phyloP scores from a whole-genome alignment of 1,140 invertebrate species.

The Ostrea edulis region DNA sequence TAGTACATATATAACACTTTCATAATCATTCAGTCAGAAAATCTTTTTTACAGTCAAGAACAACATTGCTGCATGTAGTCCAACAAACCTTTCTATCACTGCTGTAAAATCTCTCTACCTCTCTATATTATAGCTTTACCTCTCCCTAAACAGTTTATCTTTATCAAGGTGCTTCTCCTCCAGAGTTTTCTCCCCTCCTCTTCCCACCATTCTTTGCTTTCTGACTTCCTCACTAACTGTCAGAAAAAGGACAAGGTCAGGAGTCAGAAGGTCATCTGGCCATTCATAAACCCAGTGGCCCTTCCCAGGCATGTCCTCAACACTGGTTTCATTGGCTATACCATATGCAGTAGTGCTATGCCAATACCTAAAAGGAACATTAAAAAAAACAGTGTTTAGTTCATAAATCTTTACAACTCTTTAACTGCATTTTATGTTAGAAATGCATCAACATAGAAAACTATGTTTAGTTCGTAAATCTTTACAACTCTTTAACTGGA shows the following conservation, averaged over 20 bases:
- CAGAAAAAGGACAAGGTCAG: slow-evolving; percentile 67
- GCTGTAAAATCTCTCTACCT: background rate
- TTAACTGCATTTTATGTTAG: too few species aligned
- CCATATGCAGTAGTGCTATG: slow-evolving; percentile 74
- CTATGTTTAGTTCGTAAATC: background rate
- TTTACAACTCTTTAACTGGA: too few species aligned
- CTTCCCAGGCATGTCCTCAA: slow-evolving; percentile 57
- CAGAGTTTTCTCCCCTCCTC: slow-evolving; percentile 60
- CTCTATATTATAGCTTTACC: slow-evolving; percentile 51
- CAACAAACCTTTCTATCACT: too few species aligned
- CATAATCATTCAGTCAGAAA: too few species aligned
- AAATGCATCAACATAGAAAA: too few species aligned
- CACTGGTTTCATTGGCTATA: slow-evolving; percentile 69
- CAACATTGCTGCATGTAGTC: too few species aligned
- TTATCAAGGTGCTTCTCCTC: slow-evolving; percentile 66
- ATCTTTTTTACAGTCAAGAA: too few species aligned
- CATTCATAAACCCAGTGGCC: slow-evolving; percentile 66
- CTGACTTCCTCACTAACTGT: slow-evolving; percentile 68
- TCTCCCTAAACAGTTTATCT: slow-evolving; percentile 66
- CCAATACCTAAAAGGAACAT: slow-evolving; percentile 63
- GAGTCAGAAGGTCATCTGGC: slow-evolving; percentile 66
- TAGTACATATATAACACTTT: too few species aligned
- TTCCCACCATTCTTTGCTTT: slow-evolving; percentile 56
- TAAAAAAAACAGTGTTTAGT: background rate
- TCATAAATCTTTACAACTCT: background rate